Conservation (phyloP, 2,888 invertebrate genomes). For the Calameuta idolon region DNA sequence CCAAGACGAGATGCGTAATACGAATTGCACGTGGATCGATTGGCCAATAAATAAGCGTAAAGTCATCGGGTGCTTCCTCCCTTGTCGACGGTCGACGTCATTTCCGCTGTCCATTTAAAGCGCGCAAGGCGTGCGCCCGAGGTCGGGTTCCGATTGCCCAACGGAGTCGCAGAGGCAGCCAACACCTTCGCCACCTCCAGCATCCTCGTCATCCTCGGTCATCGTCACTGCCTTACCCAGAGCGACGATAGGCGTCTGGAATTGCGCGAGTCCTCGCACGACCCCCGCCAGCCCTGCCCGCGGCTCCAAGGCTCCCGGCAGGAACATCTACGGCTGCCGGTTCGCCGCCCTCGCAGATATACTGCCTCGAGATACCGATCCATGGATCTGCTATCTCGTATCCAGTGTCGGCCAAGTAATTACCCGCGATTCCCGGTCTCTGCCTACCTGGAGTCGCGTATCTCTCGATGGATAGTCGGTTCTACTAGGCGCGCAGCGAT, state of each 20-base stretch:
- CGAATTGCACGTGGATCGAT: constrained; percentile 6
- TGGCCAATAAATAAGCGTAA: neutral
- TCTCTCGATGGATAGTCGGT: neutral
- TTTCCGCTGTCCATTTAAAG: constrained; percentile 63
- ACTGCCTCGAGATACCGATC: neutral
- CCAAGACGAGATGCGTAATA: constrained; percentile 10
- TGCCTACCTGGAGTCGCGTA: neutral
- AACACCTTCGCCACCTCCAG: neutral
- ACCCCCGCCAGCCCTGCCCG: neutral
- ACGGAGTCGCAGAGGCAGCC: constrained; percentile 28
- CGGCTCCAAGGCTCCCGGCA: neutral
- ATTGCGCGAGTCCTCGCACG: neutral
- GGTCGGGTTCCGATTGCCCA: constrained; percentile 66
- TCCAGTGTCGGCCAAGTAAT: constrained; percentile 7
- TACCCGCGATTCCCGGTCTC: neutral
- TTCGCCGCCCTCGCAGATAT: constrained; percentile 5
- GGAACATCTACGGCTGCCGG: neutral
- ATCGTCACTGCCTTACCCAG: neutral
- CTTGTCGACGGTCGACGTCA: constrained; percentile 35
- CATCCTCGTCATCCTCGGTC: neutral
- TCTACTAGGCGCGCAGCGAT: neutral
- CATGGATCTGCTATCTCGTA: neutral
- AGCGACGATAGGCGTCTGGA: neutral
- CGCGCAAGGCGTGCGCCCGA: constrained; percentile 56
- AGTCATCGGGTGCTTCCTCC: constrained; percentile 26